Evolutionary conservation across 2,113 vertebrate genomes (phyloP).

Genomic region (Numida meleagris): DNA sequence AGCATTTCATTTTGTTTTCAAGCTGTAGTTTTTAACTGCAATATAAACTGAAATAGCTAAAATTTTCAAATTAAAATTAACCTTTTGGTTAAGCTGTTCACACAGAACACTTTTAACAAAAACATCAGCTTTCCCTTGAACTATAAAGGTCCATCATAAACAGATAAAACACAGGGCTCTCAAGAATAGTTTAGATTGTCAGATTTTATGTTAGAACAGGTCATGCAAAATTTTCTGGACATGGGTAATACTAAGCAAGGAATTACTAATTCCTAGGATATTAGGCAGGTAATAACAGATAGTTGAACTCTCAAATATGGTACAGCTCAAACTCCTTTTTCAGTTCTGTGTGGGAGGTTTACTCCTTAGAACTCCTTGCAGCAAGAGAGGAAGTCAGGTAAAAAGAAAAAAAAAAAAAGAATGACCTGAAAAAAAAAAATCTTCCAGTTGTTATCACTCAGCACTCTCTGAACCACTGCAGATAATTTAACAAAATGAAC

Average conservation of each 20-base stretch:
- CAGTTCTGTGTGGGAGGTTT: not conserved
- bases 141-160: not conserved
- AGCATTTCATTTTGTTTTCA: not conserved
- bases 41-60: not conserved
- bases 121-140: not conserved
- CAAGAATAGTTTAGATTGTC: not conserved
- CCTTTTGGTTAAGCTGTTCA: not conserved
- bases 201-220: not conserved
- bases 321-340: not conserved
- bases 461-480: not conserved
- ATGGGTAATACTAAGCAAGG: not conserved
- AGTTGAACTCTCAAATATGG: not conserved
- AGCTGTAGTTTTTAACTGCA: not conserved
- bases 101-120: not conserved
- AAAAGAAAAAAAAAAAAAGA: not conserved
- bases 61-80: not conserved
- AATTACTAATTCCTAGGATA: not conserved
- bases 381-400: not conserved
- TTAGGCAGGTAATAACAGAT: not conserved
- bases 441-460: not conserved
- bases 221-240: not conserved
- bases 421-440: not conserved
- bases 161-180: not conserved
- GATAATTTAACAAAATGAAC: not conserved
- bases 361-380: not conserved